Evolutionary conservation across 2,113 vertebrate species (phyloP).

Genomic region (Platycercus adscitus): DNA sequence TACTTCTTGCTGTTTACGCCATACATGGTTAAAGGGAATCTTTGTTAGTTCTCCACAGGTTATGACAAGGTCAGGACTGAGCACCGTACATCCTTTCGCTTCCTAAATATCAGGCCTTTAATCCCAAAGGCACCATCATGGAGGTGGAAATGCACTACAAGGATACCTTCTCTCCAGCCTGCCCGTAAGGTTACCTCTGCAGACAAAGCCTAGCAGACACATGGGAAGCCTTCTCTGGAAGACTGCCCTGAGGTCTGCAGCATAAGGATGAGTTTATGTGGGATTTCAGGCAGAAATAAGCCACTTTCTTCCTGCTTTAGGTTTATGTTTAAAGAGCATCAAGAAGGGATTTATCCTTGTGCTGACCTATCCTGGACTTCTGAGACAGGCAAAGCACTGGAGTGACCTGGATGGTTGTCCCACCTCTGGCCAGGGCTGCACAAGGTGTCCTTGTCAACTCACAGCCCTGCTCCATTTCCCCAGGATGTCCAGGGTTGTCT

Average conservation of each 20-base stretch:
- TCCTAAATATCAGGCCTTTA: background rate
- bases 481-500: background rate
- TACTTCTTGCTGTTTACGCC: background rate
- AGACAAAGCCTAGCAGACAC: background rate
- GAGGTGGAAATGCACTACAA: background rate
- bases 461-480: background rate
- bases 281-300: background rate
- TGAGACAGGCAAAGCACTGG: background rate
- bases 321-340: background rate
- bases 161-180: background rate
- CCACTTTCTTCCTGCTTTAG: background rate
- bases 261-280: background rate
- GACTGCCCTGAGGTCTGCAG: background rate
- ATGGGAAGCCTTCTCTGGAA: background rate
- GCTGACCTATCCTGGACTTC: background rate
- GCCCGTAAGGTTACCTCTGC: background rate
- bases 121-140: background rate
- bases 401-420: background rate
- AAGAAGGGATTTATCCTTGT: background rate
- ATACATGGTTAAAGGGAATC: constrained; percentile 44
- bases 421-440: background rate
- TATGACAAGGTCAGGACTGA: constrained; percentile 37
- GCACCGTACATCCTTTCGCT: background rate
- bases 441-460: background rate
- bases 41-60: constrained; percentile 39